Base-by-base conservation (phyloP, 2,797 vertebrate genomes). In the Borostomias antarcticus region DNA sequence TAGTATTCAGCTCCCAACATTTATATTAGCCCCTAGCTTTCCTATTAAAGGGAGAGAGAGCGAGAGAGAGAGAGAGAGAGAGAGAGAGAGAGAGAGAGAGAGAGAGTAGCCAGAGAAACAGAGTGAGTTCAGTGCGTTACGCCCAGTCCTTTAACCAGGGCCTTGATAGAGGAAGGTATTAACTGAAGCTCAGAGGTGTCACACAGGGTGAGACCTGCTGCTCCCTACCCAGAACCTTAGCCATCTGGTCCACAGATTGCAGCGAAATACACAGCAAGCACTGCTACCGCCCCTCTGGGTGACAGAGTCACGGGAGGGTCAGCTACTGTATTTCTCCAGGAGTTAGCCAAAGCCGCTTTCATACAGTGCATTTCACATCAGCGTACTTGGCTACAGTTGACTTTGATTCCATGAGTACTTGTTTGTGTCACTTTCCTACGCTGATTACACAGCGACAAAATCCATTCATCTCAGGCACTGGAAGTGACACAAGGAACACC, bases 161-260 rank as follows among this genome's bases (percentile, higher is more conserved):
- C 84, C 73, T 80, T 76, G 79, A 86, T 85, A 82, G 58, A 81
- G 82, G 82, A 87, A 82, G 87, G 87, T 86, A 89, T 89, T 90
- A 89, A 86, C 81, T 85, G 77, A 87, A 88, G 85, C 86, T 85
- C 71, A 30, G 78, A 81, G 79, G 79, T 86, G 88, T 86, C 86
- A 84, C 72, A 76, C 82, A 80, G 81, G 79, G 80, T 93, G 92
- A 93, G 93, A 93, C 92, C 91, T 93, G 93, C 91, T 82, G 86
- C 88, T 93, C 90, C 88, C 86, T 85, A 86, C 84, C 89, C 91
- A 76, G 89, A 92, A 93, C 92, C 92, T 84, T 82, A 92, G 94
- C 95, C 95, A 97, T 97, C 94, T 96, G 95, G 92, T 95, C 94
- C 86, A 89, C 92, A 92, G 87, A 88, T 93, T 91, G 93, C 89